Percentiles rank a stretch among this genome's conserved stretches.
These are phyloP conservation scores for Drosophila prosaltans DNA, from an alignment of 1,140 invertebrate genomes.

Conservation along the genomic window DNA sequence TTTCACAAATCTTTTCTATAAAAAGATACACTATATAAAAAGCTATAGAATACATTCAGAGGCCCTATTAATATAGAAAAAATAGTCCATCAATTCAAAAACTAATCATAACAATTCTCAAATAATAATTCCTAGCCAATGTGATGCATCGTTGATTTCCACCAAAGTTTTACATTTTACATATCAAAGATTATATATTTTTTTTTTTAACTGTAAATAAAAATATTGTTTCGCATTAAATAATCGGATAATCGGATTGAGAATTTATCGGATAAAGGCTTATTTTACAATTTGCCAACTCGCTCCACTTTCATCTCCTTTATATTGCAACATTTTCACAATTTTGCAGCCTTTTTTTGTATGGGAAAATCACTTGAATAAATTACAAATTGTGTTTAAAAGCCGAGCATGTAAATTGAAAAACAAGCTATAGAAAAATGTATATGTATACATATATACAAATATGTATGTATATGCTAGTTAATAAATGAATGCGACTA, in stretches of 20 bases:
- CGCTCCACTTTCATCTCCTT: background rate
- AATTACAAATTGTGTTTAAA: conserved; percentile 3
- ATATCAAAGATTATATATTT: background rate
- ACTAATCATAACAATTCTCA: too few species aligned
- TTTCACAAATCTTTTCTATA: too few species aligned
- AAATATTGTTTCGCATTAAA: too few species aligned
- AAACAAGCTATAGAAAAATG: background rate
- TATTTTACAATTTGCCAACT: background rate
- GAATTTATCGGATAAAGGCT: background rate
- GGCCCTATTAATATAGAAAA: too few species aligned
- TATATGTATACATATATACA: background rate
- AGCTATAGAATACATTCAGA: too few species aligned
- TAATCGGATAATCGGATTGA: too few species aligned
- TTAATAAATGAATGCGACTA: background rate
- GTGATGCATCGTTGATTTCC: too few species aligned
- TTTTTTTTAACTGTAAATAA: background rate
- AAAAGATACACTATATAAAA: too few species aligned
- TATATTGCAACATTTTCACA: background rate
- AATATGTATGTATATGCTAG: background rate
- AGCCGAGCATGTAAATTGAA: background rate
- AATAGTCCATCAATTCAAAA: too few species aligned
- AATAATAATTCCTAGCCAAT: too few species aligned
- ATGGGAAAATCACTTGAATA: background rate
- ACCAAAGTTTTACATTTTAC: too few species aligned
- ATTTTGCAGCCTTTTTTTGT: background rate